Percentiles rank a stretch among this genome's conserved stretches.
phyloP scores from a whole-genome alignment of 1,140 invertebrate species.

The Calliopsis andreniformis region DNA sequence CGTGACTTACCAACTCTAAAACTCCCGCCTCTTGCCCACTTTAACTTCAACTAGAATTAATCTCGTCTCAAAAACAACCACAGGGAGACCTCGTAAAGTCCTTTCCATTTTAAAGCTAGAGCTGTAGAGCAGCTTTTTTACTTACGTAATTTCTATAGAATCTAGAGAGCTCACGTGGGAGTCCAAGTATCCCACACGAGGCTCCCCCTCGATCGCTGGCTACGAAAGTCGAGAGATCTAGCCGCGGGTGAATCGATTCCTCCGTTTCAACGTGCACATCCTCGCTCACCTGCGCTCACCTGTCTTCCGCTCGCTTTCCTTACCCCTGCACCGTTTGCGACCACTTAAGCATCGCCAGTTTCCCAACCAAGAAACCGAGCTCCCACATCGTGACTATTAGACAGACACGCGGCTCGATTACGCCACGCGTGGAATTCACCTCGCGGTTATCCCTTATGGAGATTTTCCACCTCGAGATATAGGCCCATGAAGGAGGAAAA shows the following conservation, averaged over 20 bases:
- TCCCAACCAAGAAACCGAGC: slow-evolving; percentile 16
- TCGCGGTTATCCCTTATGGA: slow-evolving; percentile 1
- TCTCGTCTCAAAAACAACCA: too few species aligned
- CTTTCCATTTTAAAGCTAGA: too few species aligned
- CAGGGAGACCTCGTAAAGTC: too few species aligned
- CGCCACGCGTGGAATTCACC: background rate
- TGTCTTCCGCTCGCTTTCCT: slow-evolving; percentile 65
- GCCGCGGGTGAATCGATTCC: slow-evolving; percentile 59
- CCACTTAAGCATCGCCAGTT: slow-evolving; percentile 41
- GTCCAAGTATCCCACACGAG: background rate
- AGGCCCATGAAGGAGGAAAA: background rate
- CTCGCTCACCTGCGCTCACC: slow-evolving; percentile 66
- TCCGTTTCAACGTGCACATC: slow-evolving; percentile 58
- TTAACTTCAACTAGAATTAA: too few species aligned
- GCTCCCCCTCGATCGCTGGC: slow-evolving; percentile 37
- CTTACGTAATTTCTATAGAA: too few species aligned
- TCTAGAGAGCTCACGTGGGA: too few species aligned
- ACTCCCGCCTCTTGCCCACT: too few species aligned
- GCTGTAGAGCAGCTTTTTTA: too few species aligned
- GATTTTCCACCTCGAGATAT: background rate
- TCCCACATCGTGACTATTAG: slow-evolving; percentile 38
- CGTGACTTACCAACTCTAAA: background rate
- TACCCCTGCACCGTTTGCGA: slow-evolving; percentile 43
- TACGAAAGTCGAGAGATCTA: slow-evolving; percentile 44
- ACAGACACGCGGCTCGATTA: slow-evolving; percentile 42